These are phyloP conservation scores for Coleophora deauratella DNA, from an alignment of 2,888 invertebrate species.

Conservation along the genomic window DNA sequence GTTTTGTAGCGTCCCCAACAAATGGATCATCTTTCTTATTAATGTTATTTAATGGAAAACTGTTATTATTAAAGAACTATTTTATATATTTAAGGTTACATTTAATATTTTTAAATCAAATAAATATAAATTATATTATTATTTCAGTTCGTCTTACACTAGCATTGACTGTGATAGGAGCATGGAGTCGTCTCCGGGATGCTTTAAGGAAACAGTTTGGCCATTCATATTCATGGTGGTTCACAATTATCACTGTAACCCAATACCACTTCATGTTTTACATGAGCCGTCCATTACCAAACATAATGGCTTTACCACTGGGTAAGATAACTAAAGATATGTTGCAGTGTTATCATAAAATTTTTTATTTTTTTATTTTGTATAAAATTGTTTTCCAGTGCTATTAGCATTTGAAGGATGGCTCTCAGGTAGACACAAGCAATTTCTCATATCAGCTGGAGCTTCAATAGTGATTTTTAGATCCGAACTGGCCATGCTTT, in stretches of 20 bases:
- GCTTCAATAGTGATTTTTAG: slow-evolving; percentile 92
- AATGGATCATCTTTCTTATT: no score
- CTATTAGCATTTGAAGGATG: slow-evolving; percentile 89
- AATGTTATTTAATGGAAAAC: no score
- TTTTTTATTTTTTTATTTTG: no score
- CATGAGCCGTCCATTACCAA: slow-evolving; percentile 94
- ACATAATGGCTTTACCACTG: slow-evolving; percentile 92
- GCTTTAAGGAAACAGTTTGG: slow-evolving; percentile 87
- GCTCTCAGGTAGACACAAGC: slow-evolving; percentile 82
- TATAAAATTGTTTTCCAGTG: no score
- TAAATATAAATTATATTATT: slow-evolving; percentile 9
- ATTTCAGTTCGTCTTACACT: slow-evolving; percentile 87
- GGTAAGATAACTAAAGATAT: slow-evolving; percentile 85
- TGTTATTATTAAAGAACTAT: no score
- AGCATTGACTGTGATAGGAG: slow-evolving; percentile 81
- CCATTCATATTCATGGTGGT: slow-evolving; percentile 84
- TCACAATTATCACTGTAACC: slow-evolving; percentile 86
- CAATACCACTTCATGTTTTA: slow-evolving; percentile 99
- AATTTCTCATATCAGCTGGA: slow-evolving; percentile 89
- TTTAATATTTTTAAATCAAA: no score
- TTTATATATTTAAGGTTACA: no score
- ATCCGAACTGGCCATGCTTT: slow-evolving; percentile 88
- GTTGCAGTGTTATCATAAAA: no score
- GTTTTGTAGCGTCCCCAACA: no score
- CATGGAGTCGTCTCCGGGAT: slow-evolving; percentile 83